A percentile compares a stretch with the other conserved stretches of the same genome.
Conservation (phyloP, 2,113 vertebrate species). For the Cephalopterus ornatus region DNA sequence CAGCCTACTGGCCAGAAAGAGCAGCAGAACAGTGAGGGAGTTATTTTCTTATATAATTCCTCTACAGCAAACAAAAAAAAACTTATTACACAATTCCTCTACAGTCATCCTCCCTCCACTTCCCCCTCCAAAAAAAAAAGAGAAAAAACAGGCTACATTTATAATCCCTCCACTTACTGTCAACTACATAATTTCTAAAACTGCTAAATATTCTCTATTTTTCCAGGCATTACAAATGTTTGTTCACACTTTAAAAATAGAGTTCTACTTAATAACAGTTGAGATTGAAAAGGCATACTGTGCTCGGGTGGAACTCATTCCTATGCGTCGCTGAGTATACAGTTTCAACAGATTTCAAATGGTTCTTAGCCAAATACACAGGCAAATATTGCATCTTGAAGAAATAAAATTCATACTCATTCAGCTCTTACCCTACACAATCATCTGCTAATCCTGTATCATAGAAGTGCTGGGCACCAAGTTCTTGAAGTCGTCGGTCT, state of each 20-base stretch:
- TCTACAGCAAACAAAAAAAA: neutral
- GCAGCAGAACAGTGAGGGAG: neutral
- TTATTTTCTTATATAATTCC: neutral
- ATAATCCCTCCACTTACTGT: neutral
- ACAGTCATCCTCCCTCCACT: neutral
- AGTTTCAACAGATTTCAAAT: neutral
- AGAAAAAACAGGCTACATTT: neutral
- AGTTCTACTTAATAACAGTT: neutral
- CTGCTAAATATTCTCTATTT: neutral
- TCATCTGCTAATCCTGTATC: constrained; percentile 92
- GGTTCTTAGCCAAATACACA: neutral
- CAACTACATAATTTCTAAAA: neutral
- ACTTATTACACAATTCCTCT: neutral
- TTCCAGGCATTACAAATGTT: neutral
- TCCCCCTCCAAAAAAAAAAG: neutral
- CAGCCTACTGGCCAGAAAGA: neutral
- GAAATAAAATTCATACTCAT: neutral
- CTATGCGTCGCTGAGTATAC: neutral
- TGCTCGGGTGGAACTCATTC: neutral
- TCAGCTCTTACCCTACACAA: constrained; percentile 84
- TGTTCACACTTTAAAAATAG: neutral
- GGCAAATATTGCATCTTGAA: neutral
- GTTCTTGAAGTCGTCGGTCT: constrained; percentile 84
- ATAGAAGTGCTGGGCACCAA: constrained; percentile 89
- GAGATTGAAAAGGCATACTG: neutral